phyloP scores from a whole-genome alignment of 2,888 invertebrate species.

The Tribolium freemani region DNA sequence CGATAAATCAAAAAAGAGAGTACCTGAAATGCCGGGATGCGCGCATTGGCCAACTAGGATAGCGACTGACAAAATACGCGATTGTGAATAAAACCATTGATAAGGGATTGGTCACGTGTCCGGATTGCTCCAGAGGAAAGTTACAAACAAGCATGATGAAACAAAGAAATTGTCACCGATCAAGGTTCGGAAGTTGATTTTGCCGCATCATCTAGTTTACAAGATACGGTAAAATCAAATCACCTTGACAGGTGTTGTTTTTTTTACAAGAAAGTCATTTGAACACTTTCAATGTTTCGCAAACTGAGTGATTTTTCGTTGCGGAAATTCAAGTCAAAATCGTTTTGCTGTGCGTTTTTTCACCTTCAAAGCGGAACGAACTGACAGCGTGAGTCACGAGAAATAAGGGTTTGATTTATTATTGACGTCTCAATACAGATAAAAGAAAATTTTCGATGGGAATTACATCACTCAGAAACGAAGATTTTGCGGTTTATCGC shows the following conservation, averaged over 20 bases:
- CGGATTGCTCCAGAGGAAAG: neutral
- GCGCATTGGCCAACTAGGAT: neutral
- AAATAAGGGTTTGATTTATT: neutral
- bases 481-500: neutral
- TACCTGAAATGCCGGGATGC: neutral
- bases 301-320: neutral
- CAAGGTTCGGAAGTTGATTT: slow-evolving; percentile 21
- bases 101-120: neutral
- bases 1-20: neutral
- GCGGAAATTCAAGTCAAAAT: slow-evolving; percentile 2
- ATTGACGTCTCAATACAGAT: neutral
- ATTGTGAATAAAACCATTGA: neutral
- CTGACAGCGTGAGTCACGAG: neutral
- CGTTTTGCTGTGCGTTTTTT: neutral
- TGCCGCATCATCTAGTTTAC: slow-evolving; percentile 19
- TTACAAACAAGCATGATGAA: neutral
- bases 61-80: neutral
- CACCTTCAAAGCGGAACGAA: neutral
- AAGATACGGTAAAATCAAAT: neutral
- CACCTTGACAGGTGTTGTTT: slow-evolving; percentile 3
- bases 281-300: slow-evolving; percentile 2
- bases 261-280: neutral
- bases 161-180: slow-evolving; percentile 3
- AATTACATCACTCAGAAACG: neutral
- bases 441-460: neutral